Conservation (phyloP, 2,113 vertebrate genomes). For the Physeter macrocephalus region DNA sequence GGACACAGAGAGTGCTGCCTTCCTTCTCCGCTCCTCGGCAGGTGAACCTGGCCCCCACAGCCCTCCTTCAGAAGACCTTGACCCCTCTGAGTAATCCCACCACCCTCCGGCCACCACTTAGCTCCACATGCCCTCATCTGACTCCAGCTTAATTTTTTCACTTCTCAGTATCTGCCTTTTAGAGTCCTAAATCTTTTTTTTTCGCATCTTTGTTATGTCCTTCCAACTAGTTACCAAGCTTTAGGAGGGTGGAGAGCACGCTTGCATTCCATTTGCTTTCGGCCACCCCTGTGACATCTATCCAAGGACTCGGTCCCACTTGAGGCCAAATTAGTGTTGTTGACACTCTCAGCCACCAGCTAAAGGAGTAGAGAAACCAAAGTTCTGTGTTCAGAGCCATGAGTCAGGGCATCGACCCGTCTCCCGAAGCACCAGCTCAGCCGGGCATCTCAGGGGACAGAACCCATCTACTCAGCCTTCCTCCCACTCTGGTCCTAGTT, state of each 20-base stretch:
- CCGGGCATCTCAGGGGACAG: background rate
- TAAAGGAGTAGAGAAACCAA: background rate
- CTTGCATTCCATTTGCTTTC: background rate
- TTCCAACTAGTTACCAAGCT: background rate
- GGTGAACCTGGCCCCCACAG: background rate
- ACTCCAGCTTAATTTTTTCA: slow-evolving; percentile 35
- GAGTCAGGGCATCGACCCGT: background rate
- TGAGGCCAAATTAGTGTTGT: background rate
- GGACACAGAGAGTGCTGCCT: background rate
- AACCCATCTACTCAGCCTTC: background rate
- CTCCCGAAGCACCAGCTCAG: background rate
- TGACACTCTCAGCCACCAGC: background rate
- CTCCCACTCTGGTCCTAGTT: background rate
- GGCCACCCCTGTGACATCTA: background rate
- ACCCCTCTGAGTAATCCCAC: background rate
- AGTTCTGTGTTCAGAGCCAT: background rate
- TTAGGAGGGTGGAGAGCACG: background rate
- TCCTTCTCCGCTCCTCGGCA: background rate
- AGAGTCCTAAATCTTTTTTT: background rate
- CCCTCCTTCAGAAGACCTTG: background rate
- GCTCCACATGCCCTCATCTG: background rate
- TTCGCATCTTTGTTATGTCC: background rate
- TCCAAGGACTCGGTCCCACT: background rate
- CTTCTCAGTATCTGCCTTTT: background rate
- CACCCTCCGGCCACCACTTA: background rate